Evolutionary conservation across 2,113 vertebrate genomes (phyloP).

Genomic region (Lagopus leucura): DNA sequence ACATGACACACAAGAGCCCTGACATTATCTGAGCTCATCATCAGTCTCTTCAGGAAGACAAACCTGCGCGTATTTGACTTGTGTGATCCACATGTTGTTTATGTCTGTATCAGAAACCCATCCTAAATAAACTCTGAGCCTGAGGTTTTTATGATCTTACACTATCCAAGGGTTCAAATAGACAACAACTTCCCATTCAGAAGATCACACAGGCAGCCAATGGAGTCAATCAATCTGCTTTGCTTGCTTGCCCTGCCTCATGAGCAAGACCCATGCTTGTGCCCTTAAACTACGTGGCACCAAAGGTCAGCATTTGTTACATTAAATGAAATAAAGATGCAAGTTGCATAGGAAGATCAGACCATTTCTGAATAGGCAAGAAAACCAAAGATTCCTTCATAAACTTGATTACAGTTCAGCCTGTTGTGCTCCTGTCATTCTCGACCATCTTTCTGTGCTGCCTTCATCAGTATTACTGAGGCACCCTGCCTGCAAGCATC

Average conservation of each 20-base stretch:
- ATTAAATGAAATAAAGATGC: background rate
- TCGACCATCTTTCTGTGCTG: background rate
- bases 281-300: rapidly evolving
- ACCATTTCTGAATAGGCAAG: background rate
- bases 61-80: background rate
- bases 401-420: background rate
- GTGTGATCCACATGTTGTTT: background rate
- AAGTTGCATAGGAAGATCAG: background rate
- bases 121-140: background rate
- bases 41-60: background rate
- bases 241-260: background rate
- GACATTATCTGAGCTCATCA: background rate
- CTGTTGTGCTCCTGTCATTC: background rate
- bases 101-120: background rate
- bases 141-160: background rate
- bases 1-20: background rate
- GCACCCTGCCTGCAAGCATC: background rate
- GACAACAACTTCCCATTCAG: background rate
- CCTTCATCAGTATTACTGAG: background rate
- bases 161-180: background rate
- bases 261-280: background rate
- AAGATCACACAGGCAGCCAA: background rate
- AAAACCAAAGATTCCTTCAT: background rate
- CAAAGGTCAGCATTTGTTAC: background rate
- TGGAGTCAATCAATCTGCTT: background rate